These are phyloP conservation scores for Cheirogaleus medius DNA, from an alignment of 2,113 vertebrate genomes.

Conservation along the genomic window DNA sequence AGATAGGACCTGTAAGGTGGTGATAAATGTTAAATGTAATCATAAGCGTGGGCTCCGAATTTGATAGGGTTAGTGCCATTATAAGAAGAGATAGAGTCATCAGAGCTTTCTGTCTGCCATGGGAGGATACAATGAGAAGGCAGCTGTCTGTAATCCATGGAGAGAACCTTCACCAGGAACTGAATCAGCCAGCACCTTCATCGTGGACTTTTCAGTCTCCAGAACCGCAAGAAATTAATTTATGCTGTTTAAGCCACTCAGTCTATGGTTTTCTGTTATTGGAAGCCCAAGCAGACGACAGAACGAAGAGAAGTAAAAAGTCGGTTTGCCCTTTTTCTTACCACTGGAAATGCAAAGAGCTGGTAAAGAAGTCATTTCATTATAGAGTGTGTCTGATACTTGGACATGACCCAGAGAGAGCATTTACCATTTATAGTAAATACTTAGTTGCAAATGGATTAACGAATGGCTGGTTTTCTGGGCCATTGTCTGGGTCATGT, in stretches of 20 bases:
- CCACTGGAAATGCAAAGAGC: neutral
- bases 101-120: neutral
- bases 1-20: neutral
- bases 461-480: neutral
- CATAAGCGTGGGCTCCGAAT: neutral
- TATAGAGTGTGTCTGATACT: neutral
- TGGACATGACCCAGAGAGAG: neutral
- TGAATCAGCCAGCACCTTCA: neutral
- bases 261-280: neutral
- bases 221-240: neutral
- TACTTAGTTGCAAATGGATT: neutral
- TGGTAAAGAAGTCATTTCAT: neutral
- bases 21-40: neutral
- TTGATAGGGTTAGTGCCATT: neutral
- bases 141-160: neutral
- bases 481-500: neutral
- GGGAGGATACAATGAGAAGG: neutral
- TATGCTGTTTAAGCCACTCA: neutral
- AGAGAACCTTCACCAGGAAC: neutral
- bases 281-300: neutral
- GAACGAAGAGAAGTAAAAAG: neutral
- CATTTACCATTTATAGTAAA: neutral
- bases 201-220: neutral
- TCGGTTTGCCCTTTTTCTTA: neutral
- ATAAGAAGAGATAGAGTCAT: neutral